phyloP scores from a whole-genome alignment of 2,113 vertebrate genomes.

The Entosphenus tridentatus region DNA sequence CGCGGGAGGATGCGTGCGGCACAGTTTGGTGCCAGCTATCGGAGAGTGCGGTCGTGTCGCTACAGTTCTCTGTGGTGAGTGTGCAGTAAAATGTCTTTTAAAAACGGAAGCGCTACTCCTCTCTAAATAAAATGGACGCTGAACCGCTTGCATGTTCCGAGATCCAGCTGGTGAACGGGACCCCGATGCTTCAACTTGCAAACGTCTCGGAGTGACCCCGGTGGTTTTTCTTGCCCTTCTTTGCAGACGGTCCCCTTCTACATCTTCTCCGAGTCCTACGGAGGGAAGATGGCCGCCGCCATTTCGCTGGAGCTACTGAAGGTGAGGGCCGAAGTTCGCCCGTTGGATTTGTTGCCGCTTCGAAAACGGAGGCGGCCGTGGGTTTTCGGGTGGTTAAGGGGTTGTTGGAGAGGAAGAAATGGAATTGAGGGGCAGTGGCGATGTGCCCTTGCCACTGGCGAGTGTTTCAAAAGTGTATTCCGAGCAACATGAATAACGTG shows the following conservation, averaged over 20 bases:
- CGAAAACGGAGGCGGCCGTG: not conserved
- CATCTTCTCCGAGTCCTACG: conserved; percentile 91
- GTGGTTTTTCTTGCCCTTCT: not conserved
- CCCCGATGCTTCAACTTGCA: no score
- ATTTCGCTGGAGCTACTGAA: conserved; percentile 42
- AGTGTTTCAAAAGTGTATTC: not conserved
- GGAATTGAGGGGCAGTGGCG: not conserved
- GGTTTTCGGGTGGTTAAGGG: not conserved
- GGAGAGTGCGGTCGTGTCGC: no score
- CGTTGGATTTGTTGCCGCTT: not conserved
- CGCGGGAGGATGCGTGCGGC: no score
- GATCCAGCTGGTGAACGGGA: no score
- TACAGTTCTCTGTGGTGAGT: no score
- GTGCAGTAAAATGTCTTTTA: no score
- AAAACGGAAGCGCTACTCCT: no score
- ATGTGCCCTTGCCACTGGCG: not conserved
- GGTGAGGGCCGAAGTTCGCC: conserved; percentile 20
- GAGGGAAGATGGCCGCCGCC: conserved; percentile 85
- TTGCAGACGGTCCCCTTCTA: conserved; percentile 54
- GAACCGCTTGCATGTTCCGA: no score
- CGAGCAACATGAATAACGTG: not conserved
- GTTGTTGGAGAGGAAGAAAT: not conserved
- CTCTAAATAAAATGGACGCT: no score
- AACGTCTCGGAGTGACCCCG: no score
- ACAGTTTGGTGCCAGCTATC: no score